Evolutionary conservation across 2,888 invertebrate genomes (phyloP).

Genomic region (Hetaerina titia): DNA sequence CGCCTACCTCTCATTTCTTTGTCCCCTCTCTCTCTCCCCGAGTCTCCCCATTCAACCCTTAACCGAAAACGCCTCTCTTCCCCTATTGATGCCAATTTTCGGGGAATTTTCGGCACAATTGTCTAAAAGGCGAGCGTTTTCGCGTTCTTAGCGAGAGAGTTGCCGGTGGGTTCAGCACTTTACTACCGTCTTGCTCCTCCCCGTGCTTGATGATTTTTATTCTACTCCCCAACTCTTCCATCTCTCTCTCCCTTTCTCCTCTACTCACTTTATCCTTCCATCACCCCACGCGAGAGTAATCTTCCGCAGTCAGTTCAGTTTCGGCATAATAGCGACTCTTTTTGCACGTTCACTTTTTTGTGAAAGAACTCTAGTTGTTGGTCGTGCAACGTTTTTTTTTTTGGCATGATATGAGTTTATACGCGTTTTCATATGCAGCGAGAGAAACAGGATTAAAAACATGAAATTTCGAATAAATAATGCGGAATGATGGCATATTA

Average conservation of each 20-base stretch:
- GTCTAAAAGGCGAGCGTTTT: conserved; percentile 21
- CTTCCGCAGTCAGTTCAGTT: background rate
- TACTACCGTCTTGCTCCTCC: background rate
- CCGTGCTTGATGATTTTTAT: background rate
- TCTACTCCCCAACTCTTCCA: background rate
- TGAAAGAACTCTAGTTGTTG: background rate
- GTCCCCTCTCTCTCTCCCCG: too few relatives aligned
- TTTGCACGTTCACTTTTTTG: background rate
- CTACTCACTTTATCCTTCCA: background rate
- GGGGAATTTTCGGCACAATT: conserved; percentile 21
- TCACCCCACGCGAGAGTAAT: background rate
- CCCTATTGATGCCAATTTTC: conserved; percentile 25
- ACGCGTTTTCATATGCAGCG: too few relatives aligned
- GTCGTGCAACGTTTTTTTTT: background rate
- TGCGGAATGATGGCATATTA: too few relatives aligned
- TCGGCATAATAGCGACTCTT: background rate
- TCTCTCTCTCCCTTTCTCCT: background rate
- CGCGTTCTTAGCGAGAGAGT: conserved; percentile 2
- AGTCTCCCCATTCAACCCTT: too few relatives aligned
- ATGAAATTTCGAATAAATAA: too few relatives aligned
- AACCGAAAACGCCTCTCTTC: conserved; percentile 12
- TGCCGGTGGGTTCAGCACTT: background rate
- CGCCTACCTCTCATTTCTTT: background rate
- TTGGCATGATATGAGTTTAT: background rate
- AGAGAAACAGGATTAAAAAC: too few relatives aligned